Evolutionary conservation across 1,140 invertebrate genomes (phyloP).

Genomic region (Eupristina koningsbergeri): DNA sequence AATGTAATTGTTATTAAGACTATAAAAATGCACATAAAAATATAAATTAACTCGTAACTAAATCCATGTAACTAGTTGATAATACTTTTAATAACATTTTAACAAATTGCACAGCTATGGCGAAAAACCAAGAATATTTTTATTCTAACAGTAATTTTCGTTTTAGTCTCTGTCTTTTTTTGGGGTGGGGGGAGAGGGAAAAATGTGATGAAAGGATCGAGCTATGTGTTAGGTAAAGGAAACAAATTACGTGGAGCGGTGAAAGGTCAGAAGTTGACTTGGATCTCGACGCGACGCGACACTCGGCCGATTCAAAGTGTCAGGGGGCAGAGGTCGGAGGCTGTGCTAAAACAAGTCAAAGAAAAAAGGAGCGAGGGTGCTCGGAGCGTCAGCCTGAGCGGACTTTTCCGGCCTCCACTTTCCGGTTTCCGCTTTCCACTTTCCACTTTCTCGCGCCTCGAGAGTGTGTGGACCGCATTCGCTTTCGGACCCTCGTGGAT

Average conservation of each 20-base stretch:
- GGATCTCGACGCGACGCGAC: neutral
- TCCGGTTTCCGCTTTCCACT: conserved; percentile 57
- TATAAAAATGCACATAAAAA: too few species aligned
- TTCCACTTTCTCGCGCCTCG: conserved; percentile 55
- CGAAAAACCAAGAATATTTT: neutral
- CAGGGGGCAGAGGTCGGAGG: neutral
- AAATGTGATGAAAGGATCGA: neutral
- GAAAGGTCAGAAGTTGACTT: neutral
- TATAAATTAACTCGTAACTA: too few species aligned
- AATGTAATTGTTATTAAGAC: too few species aligned
- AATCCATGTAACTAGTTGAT: too few species aligned
- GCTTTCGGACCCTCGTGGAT: conserved; percentile 7
- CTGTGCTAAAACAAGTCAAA: neutral
- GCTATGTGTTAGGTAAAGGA: neutral
- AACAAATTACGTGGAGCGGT: neutral
- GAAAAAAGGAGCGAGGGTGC: neutral
- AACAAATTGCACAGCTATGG: too few species aligned
- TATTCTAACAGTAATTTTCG: neutral
- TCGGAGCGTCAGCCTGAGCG: conserved; percentile 35
- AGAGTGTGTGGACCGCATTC: conserved; percentile 50
- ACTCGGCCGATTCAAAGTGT: conserved; percentile 42
- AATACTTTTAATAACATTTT: too few species aligned
- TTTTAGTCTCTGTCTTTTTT: neutral
- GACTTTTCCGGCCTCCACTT: conserved; percentile 64
- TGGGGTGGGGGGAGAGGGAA: neutral